A percentile compares a stretch with the other conserved stretches of the same genome.
These are phyloP conservation scores for Poeciliopsis gracilis DNA, from an alignment of 2,797 vertebrate genomes.

Conservation along the genomic window DNA sequence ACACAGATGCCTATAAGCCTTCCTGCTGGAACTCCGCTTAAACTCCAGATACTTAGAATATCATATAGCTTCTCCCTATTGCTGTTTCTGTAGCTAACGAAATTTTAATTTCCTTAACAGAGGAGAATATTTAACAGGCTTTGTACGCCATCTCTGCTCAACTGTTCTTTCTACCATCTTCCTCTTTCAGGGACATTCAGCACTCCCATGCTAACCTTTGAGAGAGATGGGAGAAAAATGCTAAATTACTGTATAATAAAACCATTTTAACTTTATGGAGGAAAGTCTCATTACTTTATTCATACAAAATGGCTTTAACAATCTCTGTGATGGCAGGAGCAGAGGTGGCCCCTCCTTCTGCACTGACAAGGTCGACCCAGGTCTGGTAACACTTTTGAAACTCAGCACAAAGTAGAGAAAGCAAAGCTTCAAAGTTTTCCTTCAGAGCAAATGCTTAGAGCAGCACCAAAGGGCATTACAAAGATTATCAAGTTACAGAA, in stretches of 20 bases:
- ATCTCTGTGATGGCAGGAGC: constrained; percentile 58
- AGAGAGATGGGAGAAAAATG: constrained; percentile 53
- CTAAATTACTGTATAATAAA: constrained; percentile 72
- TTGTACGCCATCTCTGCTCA: constrained; percentile 48
- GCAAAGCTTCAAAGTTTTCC: constrained; percentile 67
- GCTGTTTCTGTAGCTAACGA: constrained; percentile 70
- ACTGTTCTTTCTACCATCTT: constrained; percentile 61
- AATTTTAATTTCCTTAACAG: constrained; percentile 67
- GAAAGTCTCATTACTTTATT: constrained; percentile 76
- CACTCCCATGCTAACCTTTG: constrained; percentile 57
- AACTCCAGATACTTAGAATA: constrained; percentile 32
- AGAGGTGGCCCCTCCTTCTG: constrained; percentile 32
- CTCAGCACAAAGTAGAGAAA: constrained; percentile 68
- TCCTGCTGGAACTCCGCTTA: constrained; percentile 52
- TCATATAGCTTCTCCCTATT: constrained; percentile 41
- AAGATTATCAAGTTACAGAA: constrained; percentile 73
- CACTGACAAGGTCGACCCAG: constrained; percentile 68
- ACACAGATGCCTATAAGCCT: constrained; percentile 53
- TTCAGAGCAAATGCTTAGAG: constrained; percentile 73
- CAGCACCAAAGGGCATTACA: constrained; percentile 74
- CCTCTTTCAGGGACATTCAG: constrained; percentile 63
- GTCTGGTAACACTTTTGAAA: constrained; percentile 68
- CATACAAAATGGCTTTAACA: constrained; percentile 69
- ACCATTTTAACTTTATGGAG: constrained; percentile 71
- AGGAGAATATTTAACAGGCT: constrained; percentile 58